A percentile compares a stretch with the other conserved stretches of the same genome.
Conservation (phyloP, 92 coral and sea anemone species). For the Meandrina meandrites region DNA sequence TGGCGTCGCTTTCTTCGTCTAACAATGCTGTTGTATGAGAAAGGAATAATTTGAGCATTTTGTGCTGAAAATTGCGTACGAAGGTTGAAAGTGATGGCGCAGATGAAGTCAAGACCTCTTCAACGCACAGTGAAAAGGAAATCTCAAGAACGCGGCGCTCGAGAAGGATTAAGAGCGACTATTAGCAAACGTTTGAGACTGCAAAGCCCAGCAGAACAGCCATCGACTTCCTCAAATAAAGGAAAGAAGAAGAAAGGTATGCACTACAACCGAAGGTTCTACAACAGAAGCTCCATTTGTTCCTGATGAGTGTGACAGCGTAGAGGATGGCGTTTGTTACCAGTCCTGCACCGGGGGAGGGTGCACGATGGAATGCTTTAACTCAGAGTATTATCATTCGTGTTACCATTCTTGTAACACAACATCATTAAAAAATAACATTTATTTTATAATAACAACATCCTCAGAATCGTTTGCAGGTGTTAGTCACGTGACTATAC, state of each 20-base stretch:
- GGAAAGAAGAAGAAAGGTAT: slow-evolving; percentile 40
- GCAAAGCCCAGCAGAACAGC: slow-evolving; percentile 18
- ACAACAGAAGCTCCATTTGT: no score
- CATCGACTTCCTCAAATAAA: slow-evolving; percentile 11
- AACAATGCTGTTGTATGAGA: not conserved
- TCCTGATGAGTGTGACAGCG: not conserved
- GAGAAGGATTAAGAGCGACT: slow-evolving; percentile 27
- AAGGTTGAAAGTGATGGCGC: slow-evolving; percentile 26
- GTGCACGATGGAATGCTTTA: not conserved
- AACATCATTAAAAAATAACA: no score
- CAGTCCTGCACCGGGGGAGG: not conserved
- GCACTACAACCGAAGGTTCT: no score
- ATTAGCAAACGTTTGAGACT: slow-evolving; percentile 36
- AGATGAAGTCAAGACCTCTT: slow-evolving; percentile 30
- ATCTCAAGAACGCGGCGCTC: slow-evolving; percentile 38
- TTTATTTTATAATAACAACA: no score
- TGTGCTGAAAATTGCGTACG: not conserved
- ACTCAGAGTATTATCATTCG: not conserved
- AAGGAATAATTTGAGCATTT: not conserved
- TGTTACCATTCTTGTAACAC: slow-evolving; percentile 34
- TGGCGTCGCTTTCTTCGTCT: no score
- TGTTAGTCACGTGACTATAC: no score
- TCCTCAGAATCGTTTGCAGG: no score
- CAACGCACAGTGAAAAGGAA: slow-evolving; percentile 42
- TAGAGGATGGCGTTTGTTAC: not conserved